Conservation (phyloP, 1,140 invertebrate species). For the Arion vulgaris region DNA sequence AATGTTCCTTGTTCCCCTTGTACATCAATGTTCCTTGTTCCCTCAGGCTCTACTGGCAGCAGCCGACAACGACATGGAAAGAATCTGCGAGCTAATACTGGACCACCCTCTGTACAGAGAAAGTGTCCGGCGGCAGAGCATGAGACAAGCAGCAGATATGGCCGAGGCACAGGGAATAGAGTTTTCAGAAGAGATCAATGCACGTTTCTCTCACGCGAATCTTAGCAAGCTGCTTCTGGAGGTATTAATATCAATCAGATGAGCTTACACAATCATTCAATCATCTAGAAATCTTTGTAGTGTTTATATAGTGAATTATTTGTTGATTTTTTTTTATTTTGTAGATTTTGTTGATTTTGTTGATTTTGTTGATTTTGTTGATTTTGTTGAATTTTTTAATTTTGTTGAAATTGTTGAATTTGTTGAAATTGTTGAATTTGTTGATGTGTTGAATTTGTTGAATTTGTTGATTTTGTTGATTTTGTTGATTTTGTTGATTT, state of each 20-base stretch:
- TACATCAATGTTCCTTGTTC: too few species aligned
- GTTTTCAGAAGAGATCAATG: not conserved
- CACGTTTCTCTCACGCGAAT: conserved; percentile 32
- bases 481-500: too few species aligned
- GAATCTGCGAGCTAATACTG: conserved; percentile 48
- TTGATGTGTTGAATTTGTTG: too few species aligned
- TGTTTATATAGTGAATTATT: too few species aligned
- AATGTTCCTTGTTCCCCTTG: too few species aligned
- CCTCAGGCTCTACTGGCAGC: conserved; percentile 54
- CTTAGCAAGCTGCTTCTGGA: conserved; percentile 42
- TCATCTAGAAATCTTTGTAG: too few species aligned
- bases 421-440: too few species aligned
- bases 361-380: not conserved
- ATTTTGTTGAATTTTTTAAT: not conserved
- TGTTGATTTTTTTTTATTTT: too few species aligned
- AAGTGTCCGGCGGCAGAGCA: conserved; percentile 26
- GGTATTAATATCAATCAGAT: too few species aligned
- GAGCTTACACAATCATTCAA: too few species aligned
- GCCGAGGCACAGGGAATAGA: not conserved
- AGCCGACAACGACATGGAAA: conserved; percentile 53
- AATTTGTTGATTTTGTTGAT: too few species aligned
- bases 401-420: too few species aligned
- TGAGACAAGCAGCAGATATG: conserved; percentile 17
- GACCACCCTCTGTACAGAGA: conserved; percentile 48
- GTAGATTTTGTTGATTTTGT: not conserved